These are phyloP conservation scores for Ibidorhyncha struthersii DNA, from an alignment of 2,113 vertebrate species.

Conservation along the genomic window DNA sequence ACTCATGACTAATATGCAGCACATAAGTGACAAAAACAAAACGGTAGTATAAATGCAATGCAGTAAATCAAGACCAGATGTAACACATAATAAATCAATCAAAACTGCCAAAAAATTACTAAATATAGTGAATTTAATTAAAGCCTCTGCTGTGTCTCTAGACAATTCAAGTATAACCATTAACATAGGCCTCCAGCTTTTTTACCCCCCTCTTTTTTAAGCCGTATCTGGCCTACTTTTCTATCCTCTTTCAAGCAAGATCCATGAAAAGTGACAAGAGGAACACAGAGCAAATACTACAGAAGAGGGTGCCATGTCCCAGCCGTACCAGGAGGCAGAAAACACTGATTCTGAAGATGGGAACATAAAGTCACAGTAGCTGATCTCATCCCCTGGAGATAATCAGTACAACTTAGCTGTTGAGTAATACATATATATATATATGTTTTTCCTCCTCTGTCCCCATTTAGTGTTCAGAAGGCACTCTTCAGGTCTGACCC, in stretches of 20 bases:
- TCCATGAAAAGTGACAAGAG: background rate
- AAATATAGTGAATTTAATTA: slow-evolving; percentile 69
- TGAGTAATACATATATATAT: background rate
- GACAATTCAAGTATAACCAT: slow-evolving; percentile 1
- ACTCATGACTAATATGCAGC: background rate
- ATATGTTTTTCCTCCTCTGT: background rate
- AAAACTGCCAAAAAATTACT: slow-evolving; percentile 61
- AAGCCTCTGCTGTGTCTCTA: slow-evolving; percentile 12
- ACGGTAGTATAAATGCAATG: slow-evolving; percentile 29
- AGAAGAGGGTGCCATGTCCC: accelerated
- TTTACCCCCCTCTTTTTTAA: accelerated
- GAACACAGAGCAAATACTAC: background rate
- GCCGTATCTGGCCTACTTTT: background rate
- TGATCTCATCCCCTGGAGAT: background rate
- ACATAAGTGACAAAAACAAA: slow-evolving; percentile 55
- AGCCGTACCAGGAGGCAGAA: accelerated
- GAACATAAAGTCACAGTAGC: background rate
- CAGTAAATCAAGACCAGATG: slow-evolving; percentile 66
- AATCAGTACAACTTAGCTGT: background rate
- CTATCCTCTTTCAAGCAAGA: background rate
- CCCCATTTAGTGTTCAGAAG: background rate
- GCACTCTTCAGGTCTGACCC: too few relatives aligned
- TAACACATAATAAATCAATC: slow-evolving; percentile 69
- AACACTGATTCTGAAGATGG: background rate
- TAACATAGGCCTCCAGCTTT: background rate